These are phyloP conservation scores for Leucophenga maculata DNA, from an alignment of 2,888 invertebrate species.

Conservation along the genomic window DNA sequence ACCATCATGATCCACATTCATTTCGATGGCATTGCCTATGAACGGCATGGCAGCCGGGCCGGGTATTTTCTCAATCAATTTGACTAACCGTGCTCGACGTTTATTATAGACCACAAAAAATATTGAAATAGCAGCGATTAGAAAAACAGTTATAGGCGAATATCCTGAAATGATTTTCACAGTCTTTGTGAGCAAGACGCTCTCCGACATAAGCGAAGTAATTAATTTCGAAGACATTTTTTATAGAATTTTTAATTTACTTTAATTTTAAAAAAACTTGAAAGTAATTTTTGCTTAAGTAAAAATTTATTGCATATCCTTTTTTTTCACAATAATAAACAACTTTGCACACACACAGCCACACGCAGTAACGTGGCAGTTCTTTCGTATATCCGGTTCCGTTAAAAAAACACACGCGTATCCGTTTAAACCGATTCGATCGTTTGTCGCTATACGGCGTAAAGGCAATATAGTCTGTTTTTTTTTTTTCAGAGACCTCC, in stretches of 20 bases:
- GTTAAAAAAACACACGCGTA: conserved; percentile 37
- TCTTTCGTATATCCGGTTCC: not conserved
- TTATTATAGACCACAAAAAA: conserved; percentile 68
- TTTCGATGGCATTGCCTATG: conserved; percentile 76
- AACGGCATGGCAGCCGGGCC: conserved; percentile 76
- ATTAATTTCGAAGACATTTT: conserved; percentile 66
- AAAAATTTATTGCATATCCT: not conserved
- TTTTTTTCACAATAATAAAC: not conserved
- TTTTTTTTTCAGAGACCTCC: conserved; percentile 14
- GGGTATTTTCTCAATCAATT: conserved; percentile 75
- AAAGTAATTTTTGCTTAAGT: not conserved
- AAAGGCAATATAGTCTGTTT: too few species aligned
- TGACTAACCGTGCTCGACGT: conserved; percentile 70
- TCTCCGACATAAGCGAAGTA: conserved; percentile 63
- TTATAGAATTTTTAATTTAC: conserved; percentile 3
- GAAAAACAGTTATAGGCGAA: conserved; percentile 68
- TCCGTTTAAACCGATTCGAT: conserved; percentile 21
- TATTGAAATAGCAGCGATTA: conserved; percentile 55
- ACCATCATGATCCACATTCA: conserved; percentile 77
- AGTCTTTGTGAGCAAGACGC: conserved; percentile 66
- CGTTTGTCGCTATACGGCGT: too few species aligned
- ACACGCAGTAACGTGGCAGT: not conserved
- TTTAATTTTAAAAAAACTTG: conserved; percentile 1
- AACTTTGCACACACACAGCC: conserved; percentile 8
- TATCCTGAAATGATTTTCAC: conserved; percentile 65